Evolutionary conservation across 1,140 invertebrate genomes (phyloP).

Genomic region (Trachymyrmex cornetzi): DNA sequence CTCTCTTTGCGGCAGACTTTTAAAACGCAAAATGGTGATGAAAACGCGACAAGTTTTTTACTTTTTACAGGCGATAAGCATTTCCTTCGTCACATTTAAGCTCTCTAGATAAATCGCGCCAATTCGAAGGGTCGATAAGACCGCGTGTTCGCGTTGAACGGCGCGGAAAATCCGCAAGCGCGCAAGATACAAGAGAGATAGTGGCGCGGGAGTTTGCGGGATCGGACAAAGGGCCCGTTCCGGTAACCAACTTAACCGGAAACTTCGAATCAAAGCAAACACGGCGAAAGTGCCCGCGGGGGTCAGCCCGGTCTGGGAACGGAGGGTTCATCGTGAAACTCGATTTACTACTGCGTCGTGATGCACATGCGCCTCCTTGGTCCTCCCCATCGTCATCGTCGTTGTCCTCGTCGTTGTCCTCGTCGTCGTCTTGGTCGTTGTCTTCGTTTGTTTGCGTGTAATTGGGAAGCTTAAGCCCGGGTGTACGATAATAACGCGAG

Average conservation of each 20-base stretch:
- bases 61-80: not conserved
- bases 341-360: constrained; percentile 72
- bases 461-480: constrained; percentile 68
- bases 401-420: not conserved
- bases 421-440: not conserved
- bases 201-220: constrained; percentile 26
- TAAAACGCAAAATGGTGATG: not conserved
- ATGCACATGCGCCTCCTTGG: constrained; percentile 32
- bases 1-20: not conserved
- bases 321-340: constrained; percentile 76
- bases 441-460: constrained; percentile 68
- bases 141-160: constrained; percentile 7
- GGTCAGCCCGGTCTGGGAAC: constrained; percentile 66
- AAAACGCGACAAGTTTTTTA: not conserved
- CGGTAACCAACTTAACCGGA: constrained; percentile 81
- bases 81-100: not conserved
- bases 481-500: constrained; percentile 69
- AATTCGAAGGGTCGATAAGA: not conserved
- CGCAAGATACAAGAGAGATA: not conserved
- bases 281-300: constrained; percentile 79
- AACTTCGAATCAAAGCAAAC: constrained; percentile 83
- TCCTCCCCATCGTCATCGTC: not conserved
- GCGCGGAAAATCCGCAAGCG: constrained; percentile 55
- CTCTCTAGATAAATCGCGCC: not conserved
- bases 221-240: constrained; percentile 73